Conservation (phyloP, 2,797 vertebrate species). For the Chanos chanos region DNA sequence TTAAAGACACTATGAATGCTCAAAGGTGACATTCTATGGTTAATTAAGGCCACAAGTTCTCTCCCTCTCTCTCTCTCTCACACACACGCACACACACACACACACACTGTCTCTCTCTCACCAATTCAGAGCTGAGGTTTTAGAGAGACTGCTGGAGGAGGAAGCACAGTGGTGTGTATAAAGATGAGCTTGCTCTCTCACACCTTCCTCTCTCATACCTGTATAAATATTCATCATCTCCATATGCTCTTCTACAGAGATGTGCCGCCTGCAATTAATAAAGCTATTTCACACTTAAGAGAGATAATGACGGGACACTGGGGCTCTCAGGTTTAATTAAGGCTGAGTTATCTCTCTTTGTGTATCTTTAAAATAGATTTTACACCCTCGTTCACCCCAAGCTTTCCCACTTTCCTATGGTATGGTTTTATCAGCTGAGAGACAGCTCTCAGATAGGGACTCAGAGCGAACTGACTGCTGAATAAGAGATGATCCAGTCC, state of each 20-base stretch:
- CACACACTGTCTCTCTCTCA: no score
- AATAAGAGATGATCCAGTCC: background rate
- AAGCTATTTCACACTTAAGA: conserved; percentile 19
- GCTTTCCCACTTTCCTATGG: conserved; percentile 10
- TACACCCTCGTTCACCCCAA: conserved; percentile 15
- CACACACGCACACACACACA: background rate
- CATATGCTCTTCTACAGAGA: background rate
- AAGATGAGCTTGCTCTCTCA: background rate
- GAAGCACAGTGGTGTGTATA: background rate
- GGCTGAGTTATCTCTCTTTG: conserved; percentile 27
- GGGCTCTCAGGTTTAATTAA: conserved; percentile 40
- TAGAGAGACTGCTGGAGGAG: background rate
- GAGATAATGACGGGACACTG: conserved; percentile 34
- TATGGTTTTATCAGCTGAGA: conserved; percentile 11
- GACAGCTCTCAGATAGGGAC: background rate
- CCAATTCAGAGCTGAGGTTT: no score
- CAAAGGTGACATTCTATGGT: background rate
- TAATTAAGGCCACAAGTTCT: background rate
- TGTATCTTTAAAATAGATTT: conserved; percentile 36
- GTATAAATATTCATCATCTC: conserved; percentile 18
- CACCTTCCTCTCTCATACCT: background rate
- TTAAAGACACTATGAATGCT: no score
- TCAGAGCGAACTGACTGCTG: background rate
- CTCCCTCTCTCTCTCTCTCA: background rate
- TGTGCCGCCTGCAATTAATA: conserved; percentile 6